Evolutionary conservation across 2,113 vertebrate genomes (phyloP).

Genomic region (Myotis brandtii): DNA sequence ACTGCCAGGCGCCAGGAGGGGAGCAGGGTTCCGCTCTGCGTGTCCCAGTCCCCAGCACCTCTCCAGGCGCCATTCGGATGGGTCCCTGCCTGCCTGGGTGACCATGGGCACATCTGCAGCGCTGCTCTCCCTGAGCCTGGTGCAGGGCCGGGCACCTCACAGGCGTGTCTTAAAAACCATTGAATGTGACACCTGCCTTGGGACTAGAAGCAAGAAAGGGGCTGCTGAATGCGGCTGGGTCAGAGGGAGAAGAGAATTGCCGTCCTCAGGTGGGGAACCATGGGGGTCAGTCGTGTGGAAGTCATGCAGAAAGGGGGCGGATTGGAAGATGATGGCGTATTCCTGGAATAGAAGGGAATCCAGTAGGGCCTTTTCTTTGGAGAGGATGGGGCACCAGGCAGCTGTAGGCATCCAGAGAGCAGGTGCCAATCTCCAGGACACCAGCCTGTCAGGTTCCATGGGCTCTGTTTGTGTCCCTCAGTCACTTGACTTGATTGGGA

Average conservation of each 20-base stretch:
- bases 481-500: neutral
- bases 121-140: neutral
- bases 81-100: fast-evolving
- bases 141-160: fast-evolving
- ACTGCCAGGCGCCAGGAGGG: neutral
- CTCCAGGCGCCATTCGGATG: fast-evolving
- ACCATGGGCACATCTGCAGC: too few species aligned
- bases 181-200: neutral
- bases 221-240: neutral
- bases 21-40: fast-evolving
- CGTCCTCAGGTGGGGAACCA: neutral
- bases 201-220: neutral
- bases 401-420: neutral
- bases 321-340: neutral
- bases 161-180: neutral
- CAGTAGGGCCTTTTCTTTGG: neutral
- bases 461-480: too few species aligned
- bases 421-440: neutral
- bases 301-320: fast-evolving
- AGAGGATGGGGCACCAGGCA: too few species aligned
- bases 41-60: neutral
- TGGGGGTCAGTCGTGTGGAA: neutral
- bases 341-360: neutral
- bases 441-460: neutral
- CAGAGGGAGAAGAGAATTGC: neutral